Base-by-base conservation (phyloP, 2,888 invertebrate genomes). In the Caenorhabditis angaria region DNA sequence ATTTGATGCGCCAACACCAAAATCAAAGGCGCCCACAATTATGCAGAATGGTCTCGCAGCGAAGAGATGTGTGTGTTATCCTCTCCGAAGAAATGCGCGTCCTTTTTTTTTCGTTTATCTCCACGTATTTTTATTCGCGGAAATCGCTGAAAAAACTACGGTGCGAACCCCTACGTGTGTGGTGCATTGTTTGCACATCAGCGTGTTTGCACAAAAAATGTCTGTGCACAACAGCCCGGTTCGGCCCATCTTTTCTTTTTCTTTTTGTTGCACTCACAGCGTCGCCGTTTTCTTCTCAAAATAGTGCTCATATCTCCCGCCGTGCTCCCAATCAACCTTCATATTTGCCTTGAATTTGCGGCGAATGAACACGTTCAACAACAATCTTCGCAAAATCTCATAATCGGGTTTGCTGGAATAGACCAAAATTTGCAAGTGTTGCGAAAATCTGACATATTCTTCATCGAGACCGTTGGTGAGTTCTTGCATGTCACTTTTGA, bases 251-350 rank as follows among this genome's bases (percentile, higher is more conserved):
- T n/a, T n/a, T n/a, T n/a, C n/a, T n/a, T n/a, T n/a, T n/a, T 32
- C 32, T 18, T 14, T 41, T 2, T 14, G 41, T 18, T 41, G 41
- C 20, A 55, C 61, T 59, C n/a, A 72, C 72, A 72, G 48, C 0
- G 60, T 64, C 6, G 67, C 51, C 8, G 71, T 65, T 35, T 65
- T 67, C 56, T 63, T 70, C 35, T 70, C 70, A 35, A 73, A 70
- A 27, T 61, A 47, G 3, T 53, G 57, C 10, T 74, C 77, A 41
- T 68, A 65, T 32, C 57, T 25, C 10, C 73, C 77, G 18, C 77
- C 77, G 28, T 66, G 70, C 47, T 77, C 77, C 77, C 77, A 77
- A 41, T 77, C 77, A 12, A 77, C 61, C 54, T 60, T 74, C 69
- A 74, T 69, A 0, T 69, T 27, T 2, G 64, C 24, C 20, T 57